Evolutionary conservation across 2,888 invertebrate genomes (phyloP), one percentile per base, ranked within the genome.

Genomic region (Thyatira batis): DNA sequence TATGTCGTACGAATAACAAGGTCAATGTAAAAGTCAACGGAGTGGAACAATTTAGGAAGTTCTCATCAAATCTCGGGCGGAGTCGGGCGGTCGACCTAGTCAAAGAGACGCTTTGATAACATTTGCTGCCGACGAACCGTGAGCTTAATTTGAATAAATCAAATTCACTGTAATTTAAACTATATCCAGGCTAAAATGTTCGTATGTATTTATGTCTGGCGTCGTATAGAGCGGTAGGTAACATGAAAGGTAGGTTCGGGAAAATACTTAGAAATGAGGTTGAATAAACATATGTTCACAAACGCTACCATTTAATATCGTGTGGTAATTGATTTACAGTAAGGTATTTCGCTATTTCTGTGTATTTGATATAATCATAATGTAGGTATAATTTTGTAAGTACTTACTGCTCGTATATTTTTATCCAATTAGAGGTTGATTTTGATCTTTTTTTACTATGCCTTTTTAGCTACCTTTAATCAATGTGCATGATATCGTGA

Each of bases 81-180:
- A 67, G 62, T 58, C 69, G 59, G 66, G 73, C 78, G 77, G 79
- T 75, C 76, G 76, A 73, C 78, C 78, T 72, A 77, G 73, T 77
- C 80, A 80, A 79, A 84, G 80, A 82, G 80, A 65, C 76, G 77
- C 84, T 85, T 85, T 84, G 84, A 86, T 83, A 84, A 81, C 80
- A 78, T 83, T 83, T 76, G 75, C 71, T 65, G 70, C 64, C 76
- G 72, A 72, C 80, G 76, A 82, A 77, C 78, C 80, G 72, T 76
- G 71, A 77, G 76, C 69, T 78, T 81, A 80, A 84, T 85, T 85
- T 84, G 80, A 85, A 85, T 85, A 84, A 84, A 87, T 88, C 84
- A 82, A 87, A 85, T 82, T 80, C 76, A 72, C 65, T 63, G 71
- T 73, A 74, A 79, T 78, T 78, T 73, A 60, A 67, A 69, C 65